phyloP scores from a whole-genome alignment of 2,888 invertebrate genomes.

The Maniola hyperantus region DNA sequence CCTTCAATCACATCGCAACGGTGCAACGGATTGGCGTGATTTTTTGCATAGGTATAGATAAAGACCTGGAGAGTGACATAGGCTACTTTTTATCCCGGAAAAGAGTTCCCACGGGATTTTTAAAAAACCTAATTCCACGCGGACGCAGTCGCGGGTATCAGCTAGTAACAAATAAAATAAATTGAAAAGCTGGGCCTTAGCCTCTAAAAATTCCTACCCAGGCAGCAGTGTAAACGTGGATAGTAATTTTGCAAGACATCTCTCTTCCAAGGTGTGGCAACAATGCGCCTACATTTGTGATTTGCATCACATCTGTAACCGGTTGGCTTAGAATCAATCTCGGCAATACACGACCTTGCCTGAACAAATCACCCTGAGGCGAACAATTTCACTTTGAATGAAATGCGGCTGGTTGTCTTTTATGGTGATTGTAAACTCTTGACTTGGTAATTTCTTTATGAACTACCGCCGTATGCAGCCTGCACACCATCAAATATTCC shows the following conservation, averaged over 20 bases:
- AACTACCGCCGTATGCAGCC: no score
- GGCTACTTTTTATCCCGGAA: no score
- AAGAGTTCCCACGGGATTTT: no score
- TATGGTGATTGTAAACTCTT: background rate
- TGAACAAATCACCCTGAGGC: slow-evolving; percentile 31
- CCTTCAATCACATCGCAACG: no score
- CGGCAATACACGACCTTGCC: slow-evolving; percentile 32
- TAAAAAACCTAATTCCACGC: no score
- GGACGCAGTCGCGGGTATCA: no score
- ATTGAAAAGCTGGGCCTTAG: no score
- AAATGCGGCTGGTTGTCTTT: background rate
- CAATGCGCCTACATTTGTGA: slow-evolving; percentile 24
- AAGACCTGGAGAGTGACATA: no score
- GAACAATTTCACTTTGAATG: slow-evolving; percentile 32
- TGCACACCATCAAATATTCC: no score
- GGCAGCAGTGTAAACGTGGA: background rate
- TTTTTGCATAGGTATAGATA: no score
- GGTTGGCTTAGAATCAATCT: slow-evolving; percentile 33
- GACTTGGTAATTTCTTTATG: background rate
- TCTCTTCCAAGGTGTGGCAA: slow-evolving; percentile 28
- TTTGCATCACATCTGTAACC: slow-evolving; percentile 34
- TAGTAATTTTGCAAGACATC: slow-evolving; percentile 9
- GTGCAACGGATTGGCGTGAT: no score
- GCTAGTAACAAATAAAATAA: no score
- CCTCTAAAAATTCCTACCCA: background rate